Base-by-base conservation (phyloP, 2,113 vertebrate genomes). In the Etheostoma cragini region DNA sequence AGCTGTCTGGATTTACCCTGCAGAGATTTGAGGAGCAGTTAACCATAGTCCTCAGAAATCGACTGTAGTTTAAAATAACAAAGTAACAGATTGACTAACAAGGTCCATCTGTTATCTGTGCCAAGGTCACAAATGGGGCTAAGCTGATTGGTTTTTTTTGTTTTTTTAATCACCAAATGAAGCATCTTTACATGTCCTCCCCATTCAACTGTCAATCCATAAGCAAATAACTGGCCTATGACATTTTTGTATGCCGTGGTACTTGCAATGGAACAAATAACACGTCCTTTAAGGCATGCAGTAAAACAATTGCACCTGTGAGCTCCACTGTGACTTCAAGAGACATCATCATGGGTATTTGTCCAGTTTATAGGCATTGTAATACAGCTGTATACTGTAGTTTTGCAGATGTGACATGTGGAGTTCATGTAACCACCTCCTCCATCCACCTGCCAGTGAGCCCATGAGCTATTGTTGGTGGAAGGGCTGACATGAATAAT, bases 331-430 rank as follows among this genome's bases (percentile, higher is more conserved):
- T 49, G 46, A 13, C 53, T 26, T 71, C 19, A 71, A 71, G 15
- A 71, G 53, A 71, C 21, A 52, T 52, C 21, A 17, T 24, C 8
- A 30, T 24, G 45, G 24, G 24, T 46, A 16, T 15, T 4, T 8
- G 11, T 26, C 53, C 24, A 77, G 19, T 66, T 65, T 67, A 54
- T 72, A 67, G 12, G 61, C n/a, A 68, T 76, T 49, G 26, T 47
- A 71, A 56, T 30, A 49, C 17, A 42, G 61, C 10, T 3, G 5
- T 49, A n/a, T 52, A 63, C 33, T 53, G 21, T 47, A 69, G 69
- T 12, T 80, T 80, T 66, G 62, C 73, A 78, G n/a, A 22, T 53
- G 30, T 62, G 57, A 53, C 45, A 67, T 6, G 30, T 61, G 53
- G 19, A 68, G 57, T 38, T 76, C 33, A 57, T 16, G 1, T 64